phyloP scores from a whole-genome alignment of 2,888 invertebrate species.

The Gastrophysa polygoni region DNA sequence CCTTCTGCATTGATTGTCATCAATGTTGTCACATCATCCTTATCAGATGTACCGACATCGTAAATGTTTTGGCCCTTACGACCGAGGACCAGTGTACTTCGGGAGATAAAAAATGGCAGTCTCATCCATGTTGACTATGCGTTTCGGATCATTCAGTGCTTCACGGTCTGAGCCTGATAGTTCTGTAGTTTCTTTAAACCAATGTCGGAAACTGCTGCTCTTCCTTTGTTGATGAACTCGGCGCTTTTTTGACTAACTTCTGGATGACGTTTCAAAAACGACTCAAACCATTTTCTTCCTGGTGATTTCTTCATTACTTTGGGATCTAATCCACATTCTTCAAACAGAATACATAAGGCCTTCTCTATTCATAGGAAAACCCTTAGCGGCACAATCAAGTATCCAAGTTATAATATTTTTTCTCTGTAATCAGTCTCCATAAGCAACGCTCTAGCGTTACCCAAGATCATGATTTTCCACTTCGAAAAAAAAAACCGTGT shows the following conservation, averaged over 20 bases:
- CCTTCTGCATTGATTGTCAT: constrained; percentile 21
- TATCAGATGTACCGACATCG: constrained; percentile 14
- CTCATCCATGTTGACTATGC: constrained; percentile 27
- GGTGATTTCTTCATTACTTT: constrained; percentile 15
- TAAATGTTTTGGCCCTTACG: constrained; percentile 21
- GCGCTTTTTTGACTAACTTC: constrained; percentile 18
- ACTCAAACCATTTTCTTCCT: constrained; percentile 24
- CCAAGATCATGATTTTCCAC: too few species aligned
- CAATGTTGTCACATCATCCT: constrained; percentile 27
- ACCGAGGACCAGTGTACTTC: constrained; percentile 19
- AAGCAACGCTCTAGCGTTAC: too few species aligned
- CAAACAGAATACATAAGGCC: constrained; percentile 4
- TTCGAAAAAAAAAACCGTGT: too few species aligned
- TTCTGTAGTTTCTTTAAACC: constrained; percentile 24
- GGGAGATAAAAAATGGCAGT: constrained; percentile 26
- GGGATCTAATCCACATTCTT: not conserved
- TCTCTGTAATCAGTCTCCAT: not conserved
- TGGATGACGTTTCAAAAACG: constrained; percentile 25
- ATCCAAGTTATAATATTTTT: not conserved
- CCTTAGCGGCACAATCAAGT: not conserved
- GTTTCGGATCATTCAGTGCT: constrained; percentile 7
- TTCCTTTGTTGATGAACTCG: constrained; percentile 17
- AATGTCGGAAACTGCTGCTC: constrained; percentile 20
- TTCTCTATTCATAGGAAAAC: constrained; percentile 18
- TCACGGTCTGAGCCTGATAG: constrained; percentile 16